Evolutionary conservation across 2,888 invertebrate species (phyloP), one percentile per base, ranked within the genome.

Genomic region (Macroteleia sp.): DNA sequence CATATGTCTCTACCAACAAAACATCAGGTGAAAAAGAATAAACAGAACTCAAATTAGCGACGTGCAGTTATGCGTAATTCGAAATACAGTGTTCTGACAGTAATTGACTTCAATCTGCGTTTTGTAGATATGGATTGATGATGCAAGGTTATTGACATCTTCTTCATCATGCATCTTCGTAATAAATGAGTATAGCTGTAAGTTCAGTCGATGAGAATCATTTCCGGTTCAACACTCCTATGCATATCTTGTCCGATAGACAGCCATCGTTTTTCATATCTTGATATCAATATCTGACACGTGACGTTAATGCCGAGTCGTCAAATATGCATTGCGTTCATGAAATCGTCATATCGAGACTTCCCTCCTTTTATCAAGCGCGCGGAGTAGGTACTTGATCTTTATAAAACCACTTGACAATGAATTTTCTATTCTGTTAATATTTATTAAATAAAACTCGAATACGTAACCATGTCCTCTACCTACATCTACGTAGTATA

Each of bases 211-310:
- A 71, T 70, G 77, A 71, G 67, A 71, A 71, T 73, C 57, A 69
- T 69, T 73, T 71, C 77, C 71, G 59, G 57, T 61, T 62, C 66
- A 71, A 67, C 57, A 69, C 67, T 66, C 52, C 48, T 30, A 62
- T 66, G 76, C 76, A 70, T 77, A 77, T 67, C 57, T 66, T 48
- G 62, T 54, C 64, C 25, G 41, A 44, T 56, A 70, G 80, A 54
- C 77, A 75, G 70, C 52, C 52, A 73, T 66, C 77, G 75, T 80
- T 77, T 80, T 80, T 80, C 80, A 80, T 77, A 74, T 67, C 66
- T 67, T 61, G 73, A 71, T 71, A 77, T 67, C 73, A 77, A 77
- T 77, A 67, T 77, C 77, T 77, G 77, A 77, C 71, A 54, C 61
- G 71, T 77, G 77, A 77, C 77, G 67, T 70, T 77, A 66, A 67